phyloP scores from a whole-genome alignment of 2,888 invertebrate species.

The Spisula solida region DNA sequence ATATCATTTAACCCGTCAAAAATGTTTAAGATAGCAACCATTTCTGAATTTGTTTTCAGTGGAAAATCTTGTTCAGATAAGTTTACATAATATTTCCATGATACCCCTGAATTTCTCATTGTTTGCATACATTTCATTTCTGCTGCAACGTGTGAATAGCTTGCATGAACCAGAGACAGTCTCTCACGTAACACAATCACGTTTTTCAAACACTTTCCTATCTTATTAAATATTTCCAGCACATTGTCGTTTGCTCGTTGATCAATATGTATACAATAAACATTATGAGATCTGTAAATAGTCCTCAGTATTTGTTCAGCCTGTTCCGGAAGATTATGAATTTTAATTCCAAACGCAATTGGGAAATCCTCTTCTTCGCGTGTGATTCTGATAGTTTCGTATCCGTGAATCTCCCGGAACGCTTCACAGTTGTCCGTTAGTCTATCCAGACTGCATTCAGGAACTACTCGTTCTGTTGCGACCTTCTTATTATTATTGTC shows the following conservation, averaged over 20 bases:
- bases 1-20: conserved; percentile 85
- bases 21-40: conserved; percentile 83
- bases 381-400: conserved; percentile 49
- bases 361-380: conserved; percentile 74
- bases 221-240: conserved; percentile 61
- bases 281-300: conserved; percentile 82
- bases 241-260: conserved; percentile 62
- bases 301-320: conserved; percentile 77
- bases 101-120: conserved; percentile 32
- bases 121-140: conserved; percentile 77
- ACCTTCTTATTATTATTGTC: background rate
- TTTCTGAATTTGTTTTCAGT: conserved; percentile 84
- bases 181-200: conserved; percentile 71
- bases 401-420: conserved; percentile 60
- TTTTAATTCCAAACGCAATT: conserved; percentile 76
- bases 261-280: conserved; percentile 84
- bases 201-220: conserved; percentile 75
- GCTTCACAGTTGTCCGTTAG: conserved; percentile 62
- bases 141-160: conserved; percentile 71
- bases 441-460: conserved; percentile 31
- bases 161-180: conserved; percentile 73
- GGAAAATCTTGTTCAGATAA: conserved; percentile 85
- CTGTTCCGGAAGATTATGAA: conserved; percentile 75
- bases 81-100: conserved; percentile 80
- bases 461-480: background rate